These are phyloP conservation scores for Numenius arquata DNA, from an alignment of 2,113 vertebrate species.

Conservation along the genomic window DNA sequence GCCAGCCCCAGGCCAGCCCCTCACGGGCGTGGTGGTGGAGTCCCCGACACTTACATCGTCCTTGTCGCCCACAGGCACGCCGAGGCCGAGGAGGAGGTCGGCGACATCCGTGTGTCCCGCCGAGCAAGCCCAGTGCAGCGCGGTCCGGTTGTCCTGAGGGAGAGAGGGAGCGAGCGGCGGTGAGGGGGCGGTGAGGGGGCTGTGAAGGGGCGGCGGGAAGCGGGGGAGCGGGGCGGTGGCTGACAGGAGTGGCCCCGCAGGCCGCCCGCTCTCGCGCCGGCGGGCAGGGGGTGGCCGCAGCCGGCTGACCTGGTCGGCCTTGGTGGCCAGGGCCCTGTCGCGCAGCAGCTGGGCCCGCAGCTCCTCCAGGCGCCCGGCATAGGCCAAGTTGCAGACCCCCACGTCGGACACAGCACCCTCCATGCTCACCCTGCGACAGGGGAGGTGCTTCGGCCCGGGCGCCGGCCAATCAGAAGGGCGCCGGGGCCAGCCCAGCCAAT, in stretches of 20 bases:
- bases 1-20: neutral
- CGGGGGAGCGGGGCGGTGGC: neutral
- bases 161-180: neutral
- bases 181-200: neutral
- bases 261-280: neutral
- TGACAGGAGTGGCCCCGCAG: neutral
- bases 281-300: neutral
- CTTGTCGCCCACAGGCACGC: constrained; percentile 85
- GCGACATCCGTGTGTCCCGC: constrained; percentile 89
- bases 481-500: neutral
- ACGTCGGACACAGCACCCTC: constrained; percentile 84
- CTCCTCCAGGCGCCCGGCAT: constrained; percentile 83
- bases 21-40: neutral
- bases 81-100: constrained; percentile 84
- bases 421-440: constrained; percentile 61
- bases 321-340: constrained; percentile 81
- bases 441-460: neutral
- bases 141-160: constrained; percentile 85
- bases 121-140: constrained; percentile 95
- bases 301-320: constrained; percentile 86
- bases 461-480: neutral
- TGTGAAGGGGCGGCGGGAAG: too few relatives aligned
- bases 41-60: constrained; percentile 85
- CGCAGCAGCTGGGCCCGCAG: constrained; percentile 78
- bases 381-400: constrained; percentile 88